phyloP scores from a whole-genome alignment of 2,113 vertebrate genomes.

The Rhinopomastus cyanomelas region DNA sequence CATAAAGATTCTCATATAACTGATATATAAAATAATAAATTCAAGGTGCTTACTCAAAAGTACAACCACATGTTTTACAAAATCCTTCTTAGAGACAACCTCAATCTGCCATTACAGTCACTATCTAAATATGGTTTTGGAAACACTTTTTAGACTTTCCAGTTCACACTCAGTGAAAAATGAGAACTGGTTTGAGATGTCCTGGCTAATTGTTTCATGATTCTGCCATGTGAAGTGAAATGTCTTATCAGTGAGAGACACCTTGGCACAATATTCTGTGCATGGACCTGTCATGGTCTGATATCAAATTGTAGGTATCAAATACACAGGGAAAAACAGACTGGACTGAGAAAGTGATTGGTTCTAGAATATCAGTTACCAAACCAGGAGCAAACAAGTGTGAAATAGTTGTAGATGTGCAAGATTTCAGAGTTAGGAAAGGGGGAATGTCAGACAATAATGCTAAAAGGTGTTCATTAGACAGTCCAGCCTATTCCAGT shows the following conservation, averaged over 20 bases:
- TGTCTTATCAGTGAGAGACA: background rate
- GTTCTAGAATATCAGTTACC: background rate
- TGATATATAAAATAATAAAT: background rate
- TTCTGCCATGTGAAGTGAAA: background rate
- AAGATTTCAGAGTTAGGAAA: background rate
- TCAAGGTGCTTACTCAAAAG: background rate
- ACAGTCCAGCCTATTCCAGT: background rate
- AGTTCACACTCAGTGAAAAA: background rate
- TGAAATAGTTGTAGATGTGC: background rate
- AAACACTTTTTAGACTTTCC: slow-evolving; percentile 3
- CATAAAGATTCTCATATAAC: background rate
- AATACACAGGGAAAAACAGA: background rate
- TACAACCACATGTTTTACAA: background rate
- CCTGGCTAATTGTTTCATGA: background rate
- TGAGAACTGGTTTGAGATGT: background rate
- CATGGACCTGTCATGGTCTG: background rate
- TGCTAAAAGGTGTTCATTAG: background rate
- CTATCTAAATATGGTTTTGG: background rate
- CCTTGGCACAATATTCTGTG: background rate
- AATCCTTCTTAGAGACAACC: background rate
- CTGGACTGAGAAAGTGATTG: background rate
- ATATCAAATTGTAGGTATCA: background rate
- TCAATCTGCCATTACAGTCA: background rate
- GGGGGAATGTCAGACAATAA: background rate
- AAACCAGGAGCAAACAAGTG: background rate